Conservation (phyloP, 2,888 invertebrate genomes). For the Bombylius discolor region DNA sequence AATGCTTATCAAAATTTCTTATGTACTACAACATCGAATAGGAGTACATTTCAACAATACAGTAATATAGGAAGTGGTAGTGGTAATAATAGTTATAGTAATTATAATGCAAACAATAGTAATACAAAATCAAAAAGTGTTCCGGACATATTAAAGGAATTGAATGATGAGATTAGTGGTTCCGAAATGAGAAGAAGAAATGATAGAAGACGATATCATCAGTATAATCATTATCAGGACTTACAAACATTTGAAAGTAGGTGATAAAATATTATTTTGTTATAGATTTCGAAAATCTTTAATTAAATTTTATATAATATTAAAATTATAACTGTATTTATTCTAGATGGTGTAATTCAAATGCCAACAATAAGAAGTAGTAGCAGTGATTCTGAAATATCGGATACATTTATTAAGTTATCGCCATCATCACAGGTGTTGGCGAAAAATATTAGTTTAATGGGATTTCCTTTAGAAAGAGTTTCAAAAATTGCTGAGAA, state of each 20-base stretch:
- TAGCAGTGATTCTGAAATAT: not conserved
- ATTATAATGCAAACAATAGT: not conserved
- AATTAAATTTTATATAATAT: too few relatives aligned
- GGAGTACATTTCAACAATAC: not conserved
- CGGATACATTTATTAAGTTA: slow-evolving; percentile 25
- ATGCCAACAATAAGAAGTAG: not conserved
- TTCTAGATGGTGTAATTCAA: not conserved
- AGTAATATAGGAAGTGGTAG: not conserved
- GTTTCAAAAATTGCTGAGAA: slow-evolving; percentile 68
- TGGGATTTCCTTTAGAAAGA: slow-evolving; percentile 77
- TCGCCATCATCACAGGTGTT: slow-evolving; percentile 47
- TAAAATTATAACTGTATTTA: not conserved
- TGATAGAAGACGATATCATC: not conserved
- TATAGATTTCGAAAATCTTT: too few relatives aligned
- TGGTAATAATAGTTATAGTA: not conserved
- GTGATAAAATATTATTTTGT: not conserved
- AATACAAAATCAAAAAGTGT: slow-evolving; percentile 49
- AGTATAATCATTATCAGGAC: slow-evolving; percentile 10
- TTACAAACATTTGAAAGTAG: not conserved
- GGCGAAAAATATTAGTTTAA: slow-evolving; percentile 61
- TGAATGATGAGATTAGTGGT: slow-evolving; percentile 42
- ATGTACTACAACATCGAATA: not conserved
- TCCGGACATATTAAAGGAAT: slow-evolving; percentile 60
- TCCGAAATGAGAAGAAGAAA: not conserved
- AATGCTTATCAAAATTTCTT: slow-evolving; percentile 36